Base-by-base conservation (phyloP, 30 jellyfish, hydroid and myxozoan species). In the Turritopsis dohrnii region DNA sequence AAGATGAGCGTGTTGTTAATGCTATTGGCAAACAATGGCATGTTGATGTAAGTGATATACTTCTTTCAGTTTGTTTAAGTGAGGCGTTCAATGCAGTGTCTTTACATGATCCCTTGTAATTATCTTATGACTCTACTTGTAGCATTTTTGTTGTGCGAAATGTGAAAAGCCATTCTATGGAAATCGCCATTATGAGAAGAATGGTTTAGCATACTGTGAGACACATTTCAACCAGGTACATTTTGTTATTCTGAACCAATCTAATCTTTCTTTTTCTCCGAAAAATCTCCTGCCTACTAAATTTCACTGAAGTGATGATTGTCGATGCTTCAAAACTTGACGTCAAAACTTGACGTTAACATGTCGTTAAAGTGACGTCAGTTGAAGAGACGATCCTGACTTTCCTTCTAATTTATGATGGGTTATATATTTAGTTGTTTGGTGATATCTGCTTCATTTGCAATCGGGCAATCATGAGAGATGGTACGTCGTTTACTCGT, bases 141-240 rank as follows among this genome's bases (percentile, higher is more conserved):
- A 94, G 97, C 99, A 94, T 83, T 94, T 94, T 87, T 94, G 99
- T 72, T 94, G 99, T 89, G 99, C 99, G 0, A 89, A 94, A 77
- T 94, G 99, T 83, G 99, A 89, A 69, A 89, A 89, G 90, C 99
- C 99, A 8, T 89, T 94, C 85, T 89, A 79, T 81, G 97, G 97
- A 9, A 94, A 94, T 81, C 87, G 97, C 52, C 97, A 89, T 74
- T 94, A 94, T 82, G 99, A 94, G 66, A 89, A 84, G 87, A 94
- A 94, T 73, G 99, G 97, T 0, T 85, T 94, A 54, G 96, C 97
- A 3, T 94, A 94, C 80, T 94, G 99, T 66, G 99, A 94, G 77
- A 87, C 95, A 4, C 97, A 94, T 86, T 94, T 89, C 85, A 94
- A 94, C 69, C 96, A 94, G 96, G 98, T 93, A 81, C n/a, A 23